Base-by-base conservation (phyloP, 1,140 invertebrate species). In the Zaprionus taronus region DNA sequence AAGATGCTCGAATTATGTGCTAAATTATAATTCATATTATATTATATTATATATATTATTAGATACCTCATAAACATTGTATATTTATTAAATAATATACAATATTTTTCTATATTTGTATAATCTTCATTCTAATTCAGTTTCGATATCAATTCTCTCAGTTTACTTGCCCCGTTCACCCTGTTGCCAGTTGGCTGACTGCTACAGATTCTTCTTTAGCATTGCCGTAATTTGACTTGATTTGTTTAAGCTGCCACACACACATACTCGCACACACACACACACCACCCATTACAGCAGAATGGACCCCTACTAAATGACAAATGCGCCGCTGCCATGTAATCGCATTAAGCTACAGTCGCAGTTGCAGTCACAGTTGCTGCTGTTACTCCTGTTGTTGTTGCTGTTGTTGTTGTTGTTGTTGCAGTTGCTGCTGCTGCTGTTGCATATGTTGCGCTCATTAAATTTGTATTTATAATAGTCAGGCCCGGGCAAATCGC, bases 391-490 rank as follows among this genome's bases (percentile, higher is more conserved):
- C 38, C 14, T 41, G 49, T 4, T 28, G 69, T 17, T 72, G 70
- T 6, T 28, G 69, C 14, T 41, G 49, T 4, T 28, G 69, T 17
- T 72, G 70, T 6, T 28, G 69, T 15, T 72, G 70, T 4, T 55
- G 53, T 26, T 47, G 55, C 14, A 12, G 60, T 11, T 65, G 55
- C 14, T 47, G 65, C 49, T 73, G 65, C 47, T 69, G 71, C 67
- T 69, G 79, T 71, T 90, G 84, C 84, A 90, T 84, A 90, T 90
- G 85, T 84, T 83, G 81, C 81, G 85, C 85, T 89, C 85, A 89
- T 89, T 89, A 90, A 85, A 89, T 89, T 90, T 83, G 85, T 89
- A 89, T 89, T 89, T 89, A 89, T 90, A 89, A 89, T 89, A 78
- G 81, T 77, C 78, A 47, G n/a, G 6, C 53, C 44, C 66, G 79